Conservation (phyloP, 2,113 vertebrate genomes). For the Anser cygnoides region DNA sequence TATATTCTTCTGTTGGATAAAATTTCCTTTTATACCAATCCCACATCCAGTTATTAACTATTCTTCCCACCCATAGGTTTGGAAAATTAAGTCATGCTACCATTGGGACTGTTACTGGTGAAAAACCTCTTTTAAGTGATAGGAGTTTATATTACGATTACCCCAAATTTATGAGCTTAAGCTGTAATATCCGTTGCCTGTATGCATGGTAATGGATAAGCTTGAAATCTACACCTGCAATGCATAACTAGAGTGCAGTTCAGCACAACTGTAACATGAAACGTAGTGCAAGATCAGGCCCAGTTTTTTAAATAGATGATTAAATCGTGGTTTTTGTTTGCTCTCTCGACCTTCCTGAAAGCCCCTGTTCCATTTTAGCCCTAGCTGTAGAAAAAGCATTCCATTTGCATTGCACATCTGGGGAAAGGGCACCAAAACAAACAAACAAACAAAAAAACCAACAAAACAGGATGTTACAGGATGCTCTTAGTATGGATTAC, state of each 20-base stretch:
- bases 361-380: neutral
- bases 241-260: neutral
- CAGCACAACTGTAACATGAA: neutral
- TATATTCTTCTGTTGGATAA: neutral
- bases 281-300: neutral
- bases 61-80: neutral
- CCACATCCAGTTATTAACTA: neutral
- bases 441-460: neutral
- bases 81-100: neutral
- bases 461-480: neutral
- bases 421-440: neutral
- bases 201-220: neutral
- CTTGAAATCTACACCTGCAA: neutral
- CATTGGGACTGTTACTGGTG: neutral
- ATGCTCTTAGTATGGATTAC: neutral
- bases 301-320: accelerated
- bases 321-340: neutral
- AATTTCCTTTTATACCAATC: neutral
- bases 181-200: neutral
- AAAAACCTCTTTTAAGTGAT: neutral
- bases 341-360: neutral
- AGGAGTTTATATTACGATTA: neutral
- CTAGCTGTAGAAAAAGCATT: neutral
- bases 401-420: neutral
- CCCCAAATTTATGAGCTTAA: neutral